Evolutionary conservation across 2,888 invertebrate species (phyloP).

Genomic region (Rambutsinella grinnellia): DNA sequence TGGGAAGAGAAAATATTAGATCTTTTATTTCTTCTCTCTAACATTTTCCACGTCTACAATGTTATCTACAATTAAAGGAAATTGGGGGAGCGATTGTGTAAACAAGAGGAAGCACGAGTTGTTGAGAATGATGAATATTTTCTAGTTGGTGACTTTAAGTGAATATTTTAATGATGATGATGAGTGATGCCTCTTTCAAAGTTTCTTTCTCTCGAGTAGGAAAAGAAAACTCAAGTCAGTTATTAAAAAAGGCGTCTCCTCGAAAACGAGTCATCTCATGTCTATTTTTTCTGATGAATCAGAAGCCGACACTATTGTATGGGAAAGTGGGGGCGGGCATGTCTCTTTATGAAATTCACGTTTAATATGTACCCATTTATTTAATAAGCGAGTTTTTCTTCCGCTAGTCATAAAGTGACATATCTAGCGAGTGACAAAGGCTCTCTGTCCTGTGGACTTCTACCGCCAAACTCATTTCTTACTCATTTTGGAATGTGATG

Average conservation of each 20-base stretch:
- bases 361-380: too few species aligned
- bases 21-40: background rate
- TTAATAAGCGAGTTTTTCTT: constrained; percentile 16
- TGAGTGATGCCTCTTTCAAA: constrained; percentile 1
- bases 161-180: background rate
- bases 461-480: constrained; percentile 31
- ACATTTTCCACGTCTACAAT: background rate
- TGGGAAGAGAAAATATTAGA: too few species aligned
- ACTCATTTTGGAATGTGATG: constrained; percentile 39
- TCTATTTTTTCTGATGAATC: too few species aligned
- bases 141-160: background rate
- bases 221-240: background rate
- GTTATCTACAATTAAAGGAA: background rate
- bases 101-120: background rate
- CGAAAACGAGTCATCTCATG: too few species aligned
- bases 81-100: background rate
- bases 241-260: background rate
- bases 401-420: constrained; percentile 24
- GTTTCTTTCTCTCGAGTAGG: background rate
- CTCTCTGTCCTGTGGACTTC: background rate
- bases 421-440: constrained; percentile 19
- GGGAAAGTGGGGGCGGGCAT: too few species aligned
- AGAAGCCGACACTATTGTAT: too few species aligned
- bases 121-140: background rate
- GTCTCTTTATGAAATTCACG: background rate